Percentiles rank a stretch among this genome's conserved stretches.
phyloP scores from a whole-genome alignment of 2,113 vertebrate genomes.

The Panthera tigris region DNA sequence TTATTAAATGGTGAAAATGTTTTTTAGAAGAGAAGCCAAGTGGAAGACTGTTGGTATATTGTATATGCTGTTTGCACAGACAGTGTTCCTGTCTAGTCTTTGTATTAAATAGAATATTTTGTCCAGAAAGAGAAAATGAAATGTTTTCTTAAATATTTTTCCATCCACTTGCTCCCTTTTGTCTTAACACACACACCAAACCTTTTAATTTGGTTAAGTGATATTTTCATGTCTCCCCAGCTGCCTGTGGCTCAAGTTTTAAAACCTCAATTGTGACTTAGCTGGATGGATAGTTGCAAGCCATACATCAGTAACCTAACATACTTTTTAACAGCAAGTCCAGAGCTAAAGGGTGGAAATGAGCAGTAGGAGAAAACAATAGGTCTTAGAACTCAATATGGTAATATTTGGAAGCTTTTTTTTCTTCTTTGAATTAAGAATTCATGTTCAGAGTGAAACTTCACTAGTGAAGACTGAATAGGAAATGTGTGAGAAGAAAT shows the following conservation, averaged over 20 bases:
- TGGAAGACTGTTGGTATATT: constrained; percentile 36
- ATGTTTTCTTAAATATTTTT: constrained; percentile 33
- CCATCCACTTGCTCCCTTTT: constrained; percentile 27
- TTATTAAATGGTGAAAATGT: background rate
- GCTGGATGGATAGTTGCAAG: background rate
- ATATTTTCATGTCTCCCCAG: constrained; percentile 2
- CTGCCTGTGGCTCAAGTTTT: constrained; percentile 57
- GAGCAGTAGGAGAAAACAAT: background rate
- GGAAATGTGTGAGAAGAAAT: background rate
- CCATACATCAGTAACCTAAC: background rate
- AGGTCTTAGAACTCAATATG: background rate
- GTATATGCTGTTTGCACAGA: background rate
- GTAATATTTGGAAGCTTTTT: background rate
- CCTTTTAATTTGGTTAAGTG: constrained; percentile 50
- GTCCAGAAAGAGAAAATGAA: constrained; percentile 27
- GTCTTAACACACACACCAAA: background rate
- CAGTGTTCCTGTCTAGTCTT: background rate
- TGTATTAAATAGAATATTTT: constrained; percentile 56
- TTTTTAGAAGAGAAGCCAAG: constrained; percentile 12
- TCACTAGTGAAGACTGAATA: background rate
- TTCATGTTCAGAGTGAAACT: background rate
- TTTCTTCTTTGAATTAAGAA: background rate
- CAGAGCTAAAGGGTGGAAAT: background rate
- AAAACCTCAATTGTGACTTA: constrained; percentile 12
- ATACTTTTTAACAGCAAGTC: background rate